Percentiles rank a stretch among this genome's conserved stretches.
phyloP scores from a whole-genome alignment of 2,888 invertebrate genomes.

The Pterostichus niger region DNA sequence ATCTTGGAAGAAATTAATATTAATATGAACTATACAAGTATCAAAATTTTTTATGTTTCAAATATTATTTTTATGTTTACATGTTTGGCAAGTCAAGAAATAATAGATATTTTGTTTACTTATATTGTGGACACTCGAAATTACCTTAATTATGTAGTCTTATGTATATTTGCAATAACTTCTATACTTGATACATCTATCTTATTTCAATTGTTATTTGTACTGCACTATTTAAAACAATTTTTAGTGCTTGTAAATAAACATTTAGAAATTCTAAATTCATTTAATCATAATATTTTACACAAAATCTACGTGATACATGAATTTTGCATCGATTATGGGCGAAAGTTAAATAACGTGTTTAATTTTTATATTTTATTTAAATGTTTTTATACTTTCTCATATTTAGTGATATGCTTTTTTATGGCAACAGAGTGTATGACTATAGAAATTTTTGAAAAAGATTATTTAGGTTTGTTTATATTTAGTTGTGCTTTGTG shows the following conservation, averaged over 20 bases:
- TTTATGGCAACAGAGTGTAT: not conserved
- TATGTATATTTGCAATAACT: not conserved
- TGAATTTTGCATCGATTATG: not conserved
- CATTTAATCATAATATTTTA: not conserved
- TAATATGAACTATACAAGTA: not conserved
- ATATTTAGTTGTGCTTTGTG: not conserved
- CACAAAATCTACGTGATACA: not conserved
- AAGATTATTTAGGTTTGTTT: not conserved
- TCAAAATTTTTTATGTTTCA: not conserved
- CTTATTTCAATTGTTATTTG: not conserved
- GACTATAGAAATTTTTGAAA: not conserved
- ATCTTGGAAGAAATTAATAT: not conserved
- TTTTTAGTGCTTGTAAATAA: not conserved
- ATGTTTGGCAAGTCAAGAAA: not conserved
- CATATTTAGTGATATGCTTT: not conserved
- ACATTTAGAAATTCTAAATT: not conserved
- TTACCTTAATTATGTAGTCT: not conserved
- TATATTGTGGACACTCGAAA: not conserved
- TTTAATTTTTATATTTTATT: constrained; percentile 20
- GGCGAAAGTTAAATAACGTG: not conserved
- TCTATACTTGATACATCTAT: not conserved
- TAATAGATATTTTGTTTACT: not conserved
- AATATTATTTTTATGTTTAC: not conserved
- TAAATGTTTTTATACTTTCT: constrained; percentile 13
- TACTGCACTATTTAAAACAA: not conserved